Evolutionary conservation across 2,888 invertebrate species (phyloP).

Genomic region (Dicyrtoma fusca): DNA sequence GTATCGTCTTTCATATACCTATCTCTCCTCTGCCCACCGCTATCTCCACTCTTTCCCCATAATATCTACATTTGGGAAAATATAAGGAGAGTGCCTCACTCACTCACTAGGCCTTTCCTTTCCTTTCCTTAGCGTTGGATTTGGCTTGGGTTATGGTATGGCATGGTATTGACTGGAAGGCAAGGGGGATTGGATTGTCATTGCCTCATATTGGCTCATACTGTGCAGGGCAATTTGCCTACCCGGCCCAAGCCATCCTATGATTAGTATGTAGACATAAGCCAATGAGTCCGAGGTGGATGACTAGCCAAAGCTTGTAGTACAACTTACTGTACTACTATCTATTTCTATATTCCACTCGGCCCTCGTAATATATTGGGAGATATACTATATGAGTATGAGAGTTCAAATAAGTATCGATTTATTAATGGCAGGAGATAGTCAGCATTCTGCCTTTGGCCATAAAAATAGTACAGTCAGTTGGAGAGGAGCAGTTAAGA

Average conservation of each 20-base stretch:
- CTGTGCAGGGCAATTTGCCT: constrained; percentile 27
- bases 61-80: background rate
- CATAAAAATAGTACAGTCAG: constrained; percentile 37
- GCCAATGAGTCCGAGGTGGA: background rate
- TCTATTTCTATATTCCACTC: background rate
- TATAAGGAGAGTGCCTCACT: background rate
- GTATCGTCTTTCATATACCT: constrained; percentile 31
- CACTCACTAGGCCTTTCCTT: background rate
- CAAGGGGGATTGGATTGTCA: constrained; percentile 2
- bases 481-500: constrained; percentile 25
- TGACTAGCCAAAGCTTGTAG: background rate
- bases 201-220: constrained; percentile 22
- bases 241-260: background rate
- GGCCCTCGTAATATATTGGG: background rate
- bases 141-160: background rate
- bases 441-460: constrained; percentile 33
- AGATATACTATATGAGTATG: too few species aligned
- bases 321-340: background rate
- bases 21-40: background rate
- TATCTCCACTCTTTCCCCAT: constrained; percentile 4
- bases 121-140: constrained; percentile 17
- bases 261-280: background rate
- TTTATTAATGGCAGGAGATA: constrained; percentile 50
- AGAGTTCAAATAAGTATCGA: constrained; percentile 51
- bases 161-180: background rate